Conservation (phyloP, 2,797 vertebrate genomes). For the Telmatherina bonti region DNA sequence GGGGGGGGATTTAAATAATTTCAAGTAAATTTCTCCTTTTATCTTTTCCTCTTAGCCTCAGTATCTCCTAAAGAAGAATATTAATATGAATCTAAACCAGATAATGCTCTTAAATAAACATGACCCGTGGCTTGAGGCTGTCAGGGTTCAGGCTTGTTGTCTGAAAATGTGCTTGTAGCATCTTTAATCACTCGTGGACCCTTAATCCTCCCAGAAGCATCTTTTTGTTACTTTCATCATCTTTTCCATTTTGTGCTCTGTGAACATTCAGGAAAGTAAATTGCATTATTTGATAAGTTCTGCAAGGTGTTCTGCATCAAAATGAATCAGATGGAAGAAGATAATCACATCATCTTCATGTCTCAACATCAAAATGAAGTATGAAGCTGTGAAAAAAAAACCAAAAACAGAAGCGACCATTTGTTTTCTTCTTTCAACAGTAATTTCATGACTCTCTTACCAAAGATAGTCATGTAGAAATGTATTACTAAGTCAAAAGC, state of each 20-base stretch:
- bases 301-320: constrained; percentile 13
- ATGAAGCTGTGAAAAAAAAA: constrained; percentile 19
- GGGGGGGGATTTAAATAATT: neutral
- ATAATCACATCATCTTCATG: constrained; percentile 12
- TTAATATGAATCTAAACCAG: neutral
- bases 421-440: neutral
- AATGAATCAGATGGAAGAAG: constrained; percentile 1
- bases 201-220: constrained; percentile 17
- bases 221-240: neutral
- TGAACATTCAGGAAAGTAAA: neutral
- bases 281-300: constrained; percentile 11
- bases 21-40: neutral
- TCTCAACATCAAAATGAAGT: constrained; percentile 6
- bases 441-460: constrained; percentile 9
- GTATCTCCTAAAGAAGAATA: neutral
- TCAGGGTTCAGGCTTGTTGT: neutral
- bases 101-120: neutral
- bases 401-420: constrained; percentile 4
- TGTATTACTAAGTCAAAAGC: constrained; percentile 51
- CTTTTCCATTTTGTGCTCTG: neutral
- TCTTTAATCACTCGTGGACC: neutral
- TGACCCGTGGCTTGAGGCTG: neutral
- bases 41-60: neutral
- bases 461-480: constrained; percentile 20
- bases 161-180: neutral